These are phyloP conservation scores for Cantharis rustica DNA, from an alignment of 2,888 invertebrate genomes.

Conservation along the genomic window DNA sequence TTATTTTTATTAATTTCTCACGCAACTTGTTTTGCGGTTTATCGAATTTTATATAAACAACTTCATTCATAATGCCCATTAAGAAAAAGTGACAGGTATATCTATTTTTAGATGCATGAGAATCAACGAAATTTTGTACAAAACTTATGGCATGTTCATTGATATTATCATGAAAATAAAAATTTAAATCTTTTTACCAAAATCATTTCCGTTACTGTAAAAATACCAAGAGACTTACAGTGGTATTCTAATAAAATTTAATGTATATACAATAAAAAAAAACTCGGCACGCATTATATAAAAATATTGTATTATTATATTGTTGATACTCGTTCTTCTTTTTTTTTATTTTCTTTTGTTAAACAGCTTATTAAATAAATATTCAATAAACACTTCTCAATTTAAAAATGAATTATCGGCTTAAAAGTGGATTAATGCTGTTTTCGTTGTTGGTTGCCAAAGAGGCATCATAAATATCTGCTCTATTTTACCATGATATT, in stretches of 20 bases:
- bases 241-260: background rate
- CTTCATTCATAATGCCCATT: slow-evolving; percentile 2
- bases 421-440: too few species aligned
- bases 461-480: too few species aligned
- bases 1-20: slow-evolving; percentile 9
- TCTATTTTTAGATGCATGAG: slow-evolving; percentile 15
- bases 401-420: too few species aligned
- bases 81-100: slow-evolving; percentile 10
- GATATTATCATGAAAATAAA: background rate
- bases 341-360: too few species aligned
- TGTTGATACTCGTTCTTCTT: too few species aligned
- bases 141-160: background rate
- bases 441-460: too few species aligned
- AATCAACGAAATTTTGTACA: slow-evolving; percentile 1
- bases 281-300: too few species aligned
- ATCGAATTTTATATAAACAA: slow-evolving; percentile 12
- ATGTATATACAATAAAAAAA: background rate
- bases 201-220: background rate
- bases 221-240: background rate
- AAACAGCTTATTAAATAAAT: too few species aligned
- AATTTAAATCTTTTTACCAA: background rate
- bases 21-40: slow-evolving; percentile 14
- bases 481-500: too few species aligned
- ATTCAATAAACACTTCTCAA: too few species aligned
- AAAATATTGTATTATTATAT: too few species aligned